Evolutionary conservation across 2,113 vertebrate genomes (phyloP).

Genomic region (Percopsis transmontana): DNA sequence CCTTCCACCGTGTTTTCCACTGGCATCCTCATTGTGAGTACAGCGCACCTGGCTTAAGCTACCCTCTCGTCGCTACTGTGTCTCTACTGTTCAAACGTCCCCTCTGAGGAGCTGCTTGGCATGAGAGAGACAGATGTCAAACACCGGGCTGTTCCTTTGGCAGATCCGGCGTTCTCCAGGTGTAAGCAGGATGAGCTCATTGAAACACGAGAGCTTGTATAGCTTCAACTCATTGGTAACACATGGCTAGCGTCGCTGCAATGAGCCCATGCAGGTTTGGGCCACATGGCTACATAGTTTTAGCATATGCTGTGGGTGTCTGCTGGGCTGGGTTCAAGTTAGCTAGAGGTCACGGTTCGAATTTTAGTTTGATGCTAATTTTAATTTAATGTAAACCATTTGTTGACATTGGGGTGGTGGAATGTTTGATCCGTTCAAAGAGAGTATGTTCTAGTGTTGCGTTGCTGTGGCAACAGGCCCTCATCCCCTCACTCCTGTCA

Average conservation of each 20-base stretch:
- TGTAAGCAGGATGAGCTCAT: conserved; percentile 7
- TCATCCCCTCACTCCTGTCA: conserved; percentile 50
- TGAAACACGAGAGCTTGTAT: conserved; percentile 14
- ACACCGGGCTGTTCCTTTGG: background rate
- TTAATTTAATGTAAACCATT: conserved; percentile 13
- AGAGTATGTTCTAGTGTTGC: conserved; percentile 37
- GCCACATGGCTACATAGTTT: background rate
- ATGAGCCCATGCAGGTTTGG: background rate
- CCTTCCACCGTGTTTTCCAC: conserved; percentile 91
- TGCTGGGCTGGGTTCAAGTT: background rate
- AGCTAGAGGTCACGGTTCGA: background rate
- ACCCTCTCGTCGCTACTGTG: background rate
- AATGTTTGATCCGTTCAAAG: conserved; percentile 36
- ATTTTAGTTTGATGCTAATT: conserved; percentile 17
- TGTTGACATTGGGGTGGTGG: conserved; percentile 28
- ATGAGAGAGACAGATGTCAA: too few relatives aligned
- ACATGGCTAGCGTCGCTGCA: conserved; percentile 18
- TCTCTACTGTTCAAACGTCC: too few relatives aligned
- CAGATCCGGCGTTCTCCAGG: conserved; percentile 4
- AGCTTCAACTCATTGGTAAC: conserved; percentile 9
- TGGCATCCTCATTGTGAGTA: conserved; percentile 93
- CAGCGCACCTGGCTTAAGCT: background rate
- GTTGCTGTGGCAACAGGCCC: conserved; percentile 38
- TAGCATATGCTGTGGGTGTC: background rate
- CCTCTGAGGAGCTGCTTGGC: too few relatives aligned